These are phyloP conservation scores for Elmis aenea DNA, from an alignment of 2,888 invertebrate species.

Conservation along the genomic window DNA sequence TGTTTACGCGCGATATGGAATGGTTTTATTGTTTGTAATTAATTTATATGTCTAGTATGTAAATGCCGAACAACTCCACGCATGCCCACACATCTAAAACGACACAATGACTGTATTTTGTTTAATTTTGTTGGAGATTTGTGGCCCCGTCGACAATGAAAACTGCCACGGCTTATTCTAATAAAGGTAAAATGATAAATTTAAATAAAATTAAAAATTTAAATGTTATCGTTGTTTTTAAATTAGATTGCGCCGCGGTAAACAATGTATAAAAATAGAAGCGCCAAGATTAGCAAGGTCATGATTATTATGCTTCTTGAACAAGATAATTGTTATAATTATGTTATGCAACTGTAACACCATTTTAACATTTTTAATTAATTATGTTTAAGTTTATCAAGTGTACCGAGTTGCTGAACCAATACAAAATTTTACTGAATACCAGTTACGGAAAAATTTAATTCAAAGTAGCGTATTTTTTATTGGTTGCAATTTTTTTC, in stretches of 20 bases:
- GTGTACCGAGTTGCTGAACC: too few species aligned
- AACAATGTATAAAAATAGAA: constrained; percentile 13
- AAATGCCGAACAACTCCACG: constrained; percentile 21
- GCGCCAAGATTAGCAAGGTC: background rate
- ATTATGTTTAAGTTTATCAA: too few species aligned
- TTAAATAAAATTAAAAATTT: constrained; percentile 15
- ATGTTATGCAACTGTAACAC: too few species aligned
- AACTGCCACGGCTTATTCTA: too few species aligned
- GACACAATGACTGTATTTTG: constrained; percentile 9
- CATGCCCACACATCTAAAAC: constrained; percentile 5
- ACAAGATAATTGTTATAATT: background rate
- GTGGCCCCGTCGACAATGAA: background rate
- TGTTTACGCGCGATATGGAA: constrained; percentile 10
- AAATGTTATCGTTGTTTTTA: constrained; percentile 10
- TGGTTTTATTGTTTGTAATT: constrained; percentile 34
- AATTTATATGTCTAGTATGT: constrained; percentile 36
- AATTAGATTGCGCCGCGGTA: constrained; percentile 13
- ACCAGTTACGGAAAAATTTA: too few species aligned
- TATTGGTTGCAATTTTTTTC: too few species aligned
- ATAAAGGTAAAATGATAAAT: constrained; percentile 18
- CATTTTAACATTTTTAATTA: too few species aligned
- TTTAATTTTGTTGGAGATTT: constrained; percentile 8
- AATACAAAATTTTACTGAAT: too few species aligned
- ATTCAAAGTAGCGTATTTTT: too few species aligned
- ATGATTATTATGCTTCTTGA: background rate